phyloP scores from a whole-genome alignment of 2,113 vertebrate species.

The Siniperca chuatsi region DNA sequence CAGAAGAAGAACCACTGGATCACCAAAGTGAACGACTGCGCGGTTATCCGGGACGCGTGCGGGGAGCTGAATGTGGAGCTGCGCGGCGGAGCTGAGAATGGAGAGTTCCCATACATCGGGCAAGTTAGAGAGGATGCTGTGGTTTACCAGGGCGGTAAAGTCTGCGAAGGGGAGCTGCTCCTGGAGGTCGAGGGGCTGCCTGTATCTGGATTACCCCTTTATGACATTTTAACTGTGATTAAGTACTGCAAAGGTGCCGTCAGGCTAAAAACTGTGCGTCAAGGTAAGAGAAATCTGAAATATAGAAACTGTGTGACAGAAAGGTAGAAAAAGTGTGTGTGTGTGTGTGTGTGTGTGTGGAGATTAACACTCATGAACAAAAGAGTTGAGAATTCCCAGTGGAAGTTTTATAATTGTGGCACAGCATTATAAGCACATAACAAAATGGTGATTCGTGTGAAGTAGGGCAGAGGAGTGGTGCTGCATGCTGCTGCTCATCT shows the following conservation, averaged over 20 bases:
- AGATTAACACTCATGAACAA: constrained; percentile 13
- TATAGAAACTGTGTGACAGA: constrained; percentile 53
- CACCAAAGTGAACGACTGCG: constrained; percentile 87
- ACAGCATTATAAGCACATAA: constrained; percentile 20
- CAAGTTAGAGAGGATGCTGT: constrained; percentile 77
- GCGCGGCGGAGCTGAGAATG: constrained; percentile 92
- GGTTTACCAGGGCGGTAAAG: constrained; percentile 81
- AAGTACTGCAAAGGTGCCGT: constrained; percentile 88
- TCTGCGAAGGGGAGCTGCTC: constrained; percentile 89
- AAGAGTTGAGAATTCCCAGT: constrained; percentile 1
- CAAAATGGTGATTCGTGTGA: constrained; percentile 40
- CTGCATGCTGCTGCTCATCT: constrained; percentile 31
- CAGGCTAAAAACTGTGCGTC: constrained; percentile 91
- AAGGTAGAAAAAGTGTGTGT: neutral
- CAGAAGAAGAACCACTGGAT: constrained; percentile 95
- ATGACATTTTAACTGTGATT: constrained; percentile 90
- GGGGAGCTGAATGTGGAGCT: constrained; percentile 87
- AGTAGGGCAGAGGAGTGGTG: constrained; percentile 43
- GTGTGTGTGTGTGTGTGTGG: neutral
- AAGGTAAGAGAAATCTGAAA: constrained; percentile 88
- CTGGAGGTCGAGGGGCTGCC: constrained; percentile 93
- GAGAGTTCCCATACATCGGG: constrained; percentile 90
- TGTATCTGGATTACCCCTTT: constrained; percentile 93
- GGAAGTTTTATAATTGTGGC: constrained; percentile 40
- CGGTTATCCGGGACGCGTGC: constrained; percentile 80